Percentiles rank a stretch among this genome's conserved stretches.
Conservation (phyloP, 2,113 vertebrate species). For the Tringa solitaria region DNA sequence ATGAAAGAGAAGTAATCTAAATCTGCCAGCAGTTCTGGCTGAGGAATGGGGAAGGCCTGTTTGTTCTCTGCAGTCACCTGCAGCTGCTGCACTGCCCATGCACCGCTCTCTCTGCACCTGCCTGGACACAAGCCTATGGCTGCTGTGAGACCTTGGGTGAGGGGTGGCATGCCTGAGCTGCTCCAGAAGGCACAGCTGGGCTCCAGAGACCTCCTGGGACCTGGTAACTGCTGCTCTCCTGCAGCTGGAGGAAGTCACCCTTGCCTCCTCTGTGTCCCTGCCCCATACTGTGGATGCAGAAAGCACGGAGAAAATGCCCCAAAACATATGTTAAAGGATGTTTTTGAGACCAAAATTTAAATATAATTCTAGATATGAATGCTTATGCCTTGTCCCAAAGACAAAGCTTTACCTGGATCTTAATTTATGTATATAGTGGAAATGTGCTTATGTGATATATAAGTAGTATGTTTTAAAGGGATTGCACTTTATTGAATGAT, state of each 20-base stretch:
- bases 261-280: background rate
- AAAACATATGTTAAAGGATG: background rate
- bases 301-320: background rate
- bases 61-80: background rate
- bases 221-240: background rate
- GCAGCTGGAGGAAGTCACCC: accelerated
- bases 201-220: background rate
- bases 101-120: accelerated
- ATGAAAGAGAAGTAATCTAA: background rate
- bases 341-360: background rate
- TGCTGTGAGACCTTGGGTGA: background rate
- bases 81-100: accelerated
- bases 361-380: background rate
- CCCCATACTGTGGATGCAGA: background rate
- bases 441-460: background rate
- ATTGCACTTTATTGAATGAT: background rate
- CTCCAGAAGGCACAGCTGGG: background rate
- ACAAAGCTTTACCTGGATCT: background rate
- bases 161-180: background rate
- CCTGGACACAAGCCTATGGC: accelerated
- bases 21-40: background rate
- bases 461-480: background rate
- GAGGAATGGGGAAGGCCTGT: background rate
- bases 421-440: background rate
- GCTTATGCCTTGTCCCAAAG: background rate